Percentiles rank a stretch among this genome's conserved stretches.
Conservation (phyloP, 2,888 invertebrate genomes). For the Zaprionus obscuricornis region DNA sequence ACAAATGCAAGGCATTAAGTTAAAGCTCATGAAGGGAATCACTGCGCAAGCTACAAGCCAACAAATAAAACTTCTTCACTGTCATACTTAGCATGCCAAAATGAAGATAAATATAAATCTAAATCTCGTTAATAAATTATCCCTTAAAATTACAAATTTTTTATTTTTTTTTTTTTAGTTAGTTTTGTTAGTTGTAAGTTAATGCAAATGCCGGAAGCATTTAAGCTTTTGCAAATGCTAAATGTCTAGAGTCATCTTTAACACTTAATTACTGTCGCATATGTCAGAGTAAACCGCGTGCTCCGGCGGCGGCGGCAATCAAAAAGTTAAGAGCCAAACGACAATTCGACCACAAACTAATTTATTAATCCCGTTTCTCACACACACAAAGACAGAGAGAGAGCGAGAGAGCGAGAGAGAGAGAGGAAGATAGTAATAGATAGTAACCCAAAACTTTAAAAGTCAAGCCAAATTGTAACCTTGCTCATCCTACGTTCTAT, state of each 20-base stretch:
- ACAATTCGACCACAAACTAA: constrained; percentile 76
- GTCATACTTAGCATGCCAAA: too few relatives aligned
- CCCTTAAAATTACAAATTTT: too few relatives aligned
- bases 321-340: constrained; percentile 73
- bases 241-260: constrained; percentile 16
- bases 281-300: constrained; percentile 63
- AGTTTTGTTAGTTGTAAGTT: too few relatives aligned
- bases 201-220: too few relatives aligned
- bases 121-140: too few relatives aligned
- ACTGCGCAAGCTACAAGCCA: too few relatives aligned
- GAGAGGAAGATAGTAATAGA: constrained; percentile 1
- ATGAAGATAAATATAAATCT: too few relatives aligned
- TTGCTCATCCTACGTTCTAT: constrained; percentile 18
- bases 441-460: constrained; percentile 52
- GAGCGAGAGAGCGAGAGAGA: background rate
- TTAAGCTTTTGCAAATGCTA: background rate
- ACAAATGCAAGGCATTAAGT: too few relatives aligned
- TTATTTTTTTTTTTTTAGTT: too few relatives aligned
- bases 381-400: constrained; percentile 16
- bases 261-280: constrained; percentile 67
- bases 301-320: constrained; percentile 68
- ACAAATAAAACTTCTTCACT: too few relatives aligned
- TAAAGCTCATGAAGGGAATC: too few relatives aligned
- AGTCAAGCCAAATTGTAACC: constrained; percentile 47
- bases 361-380: constrained; percentile 66